Conservation (phyloP, 2,888 invertebrate genomes). For the Epirrhoe alternata region DNA sequence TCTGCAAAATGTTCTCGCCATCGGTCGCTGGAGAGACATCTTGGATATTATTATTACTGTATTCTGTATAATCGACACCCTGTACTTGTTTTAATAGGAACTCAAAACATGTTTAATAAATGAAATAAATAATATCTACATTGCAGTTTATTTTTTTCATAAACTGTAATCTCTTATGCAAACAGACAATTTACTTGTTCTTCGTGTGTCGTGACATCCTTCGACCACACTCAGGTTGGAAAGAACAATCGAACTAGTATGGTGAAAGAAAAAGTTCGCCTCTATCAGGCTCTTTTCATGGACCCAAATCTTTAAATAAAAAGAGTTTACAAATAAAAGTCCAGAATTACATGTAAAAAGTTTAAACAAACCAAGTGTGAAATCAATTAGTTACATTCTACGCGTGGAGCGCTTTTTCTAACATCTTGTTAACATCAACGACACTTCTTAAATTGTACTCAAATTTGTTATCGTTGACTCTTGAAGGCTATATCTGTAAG, state of each 20-base stretch:
- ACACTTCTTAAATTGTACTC: conserved; percentile 35
- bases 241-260: too few species aligned
- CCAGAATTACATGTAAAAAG: neutral
- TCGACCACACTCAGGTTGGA: too few species aligned
- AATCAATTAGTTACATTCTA: conserved; percentile 28
- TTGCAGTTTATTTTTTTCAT: neutral
- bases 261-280: too few species aligned
- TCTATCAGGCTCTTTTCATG: neutral
- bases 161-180: too few species aligned
- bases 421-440: conserved; percentile 40
- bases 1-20: conserved; percentile 12
- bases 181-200: too few species aligned
- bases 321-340: neutral
- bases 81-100: neutral
- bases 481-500: too few species aligned
- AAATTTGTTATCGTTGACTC: conserved; percentile 27
- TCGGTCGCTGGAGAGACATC: conserved; percentile 12
- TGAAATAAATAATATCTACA: too few species aligned
- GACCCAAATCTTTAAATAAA: neutral
- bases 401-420: conserved; percentile 14
- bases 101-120: neutral
- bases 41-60: conserved; percentile 11
- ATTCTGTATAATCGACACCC: neutral
- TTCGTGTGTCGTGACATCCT: too few species aligned
- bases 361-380: conserved; percentile 18